phyloP scores from a whole-genome alignment of 1,140 invertebrate genomes.

The Protaetia brevitarsis region DNA sequence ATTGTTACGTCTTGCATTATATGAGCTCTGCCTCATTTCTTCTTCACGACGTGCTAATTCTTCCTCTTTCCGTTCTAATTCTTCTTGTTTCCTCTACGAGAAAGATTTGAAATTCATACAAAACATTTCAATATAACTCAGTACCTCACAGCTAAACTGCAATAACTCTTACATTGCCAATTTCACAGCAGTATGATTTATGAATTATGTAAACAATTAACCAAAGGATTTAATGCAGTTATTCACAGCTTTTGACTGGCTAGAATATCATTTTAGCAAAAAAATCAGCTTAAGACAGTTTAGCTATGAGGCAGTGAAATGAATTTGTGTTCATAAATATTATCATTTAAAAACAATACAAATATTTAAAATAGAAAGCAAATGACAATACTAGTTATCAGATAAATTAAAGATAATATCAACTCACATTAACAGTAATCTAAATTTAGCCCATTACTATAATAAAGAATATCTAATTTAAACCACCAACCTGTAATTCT shows the following conservation, averaged over 20 bases:
- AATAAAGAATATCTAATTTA: not conserved
- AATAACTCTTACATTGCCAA: too few relatives aligned
- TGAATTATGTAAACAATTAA: too few relatives aligned
- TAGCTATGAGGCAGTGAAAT: too few relatives aligned
- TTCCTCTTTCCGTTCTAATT: slow-evolving; percentile 80
- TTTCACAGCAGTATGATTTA: too few relatives aligned
- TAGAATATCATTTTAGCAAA: too few relatives aligned
- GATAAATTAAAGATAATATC: not conserved
- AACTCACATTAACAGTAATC: not conserved
- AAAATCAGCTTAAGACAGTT: too few relatives aligned
- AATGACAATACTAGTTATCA: not conserved
- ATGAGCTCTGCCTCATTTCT: slow-evolving; percentile 72
- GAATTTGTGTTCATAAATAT: too few relatives aligned
- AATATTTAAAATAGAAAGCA: not conserved
- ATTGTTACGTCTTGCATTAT: slow-evolving; percentile 84
- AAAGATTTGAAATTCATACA: not conserved
- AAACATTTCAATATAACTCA: not conserved
- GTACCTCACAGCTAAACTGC: too few relatives aligned
- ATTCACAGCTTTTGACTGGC: too few relatives aligned
- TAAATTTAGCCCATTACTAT: not conserved
- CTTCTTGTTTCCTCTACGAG: slow-evolving; percentile 72
- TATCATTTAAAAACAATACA: slow-evolving; percentile 9
- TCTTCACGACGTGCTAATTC: slow-evolving; percentile 87
- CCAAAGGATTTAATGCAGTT: too few relatives aligned
- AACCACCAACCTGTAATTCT: slow-evolving; percentile 68